Evolutionary conservation across 2,888 invertebrate species (phyloP).

Genomic region (Drosophila paramelanica): DNA sequence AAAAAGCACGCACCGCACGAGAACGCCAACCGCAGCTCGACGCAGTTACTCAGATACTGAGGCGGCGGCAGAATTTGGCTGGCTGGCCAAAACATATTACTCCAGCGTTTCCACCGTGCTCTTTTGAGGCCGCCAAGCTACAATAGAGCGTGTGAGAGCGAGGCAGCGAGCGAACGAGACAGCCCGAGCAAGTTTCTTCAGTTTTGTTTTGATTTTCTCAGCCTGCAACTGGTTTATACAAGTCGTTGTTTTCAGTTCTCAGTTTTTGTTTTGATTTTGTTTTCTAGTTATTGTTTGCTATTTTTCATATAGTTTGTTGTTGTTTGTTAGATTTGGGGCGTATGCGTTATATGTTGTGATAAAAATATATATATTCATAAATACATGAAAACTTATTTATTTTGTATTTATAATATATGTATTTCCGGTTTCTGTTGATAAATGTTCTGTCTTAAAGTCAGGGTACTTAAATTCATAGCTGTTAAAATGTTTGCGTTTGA

Average conservation of each 20-base stretch:
- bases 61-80: slow-evolving; percentile 52
- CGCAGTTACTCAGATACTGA: slow-evolving; percentile 69
- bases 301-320: slow-evolving; percentile 19
- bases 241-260: slow-evolving; percentile 37
- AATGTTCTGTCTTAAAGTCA: background rate
- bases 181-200: slow-evolving; percentile 44
- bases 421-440: background rate
- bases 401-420: background rate
- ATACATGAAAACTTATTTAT: no score
- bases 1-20: slow-evolving; percentile 4
- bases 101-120: slow-evolving; percentile 58
- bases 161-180: background rate
- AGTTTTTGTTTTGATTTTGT: slow-evolving; percentile 55
- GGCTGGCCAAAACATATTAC: slow-evolving; percentile 33
- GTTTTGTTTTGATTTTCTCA: slow-evolving; percentile 73
- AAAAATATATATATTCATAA: background rate
- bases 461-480: background rate
- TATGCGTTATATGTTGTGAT: slow-evolving; percentile 36
- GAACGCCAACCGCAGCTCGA: slow-evolving; percentile 59
- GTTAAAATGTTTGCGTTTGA: slow-evolving; percentile 23
- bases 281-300: slow-evolving; percentile 40
- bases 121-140: slow-evolving; percentile 5
- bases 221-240: slow-evolving; percentile 71
- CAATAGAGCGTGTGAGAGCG: slow-evolving; percentile 4
- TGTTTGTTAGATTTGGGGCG: slow-evolving; percentile 11